Percentiles rank a stretch among this genome's conserved stretches.
phyloP scores from a whole-genome alignment of 2,113 vertebrate genomes.

The Edolisoma coerulescens region DNA sequence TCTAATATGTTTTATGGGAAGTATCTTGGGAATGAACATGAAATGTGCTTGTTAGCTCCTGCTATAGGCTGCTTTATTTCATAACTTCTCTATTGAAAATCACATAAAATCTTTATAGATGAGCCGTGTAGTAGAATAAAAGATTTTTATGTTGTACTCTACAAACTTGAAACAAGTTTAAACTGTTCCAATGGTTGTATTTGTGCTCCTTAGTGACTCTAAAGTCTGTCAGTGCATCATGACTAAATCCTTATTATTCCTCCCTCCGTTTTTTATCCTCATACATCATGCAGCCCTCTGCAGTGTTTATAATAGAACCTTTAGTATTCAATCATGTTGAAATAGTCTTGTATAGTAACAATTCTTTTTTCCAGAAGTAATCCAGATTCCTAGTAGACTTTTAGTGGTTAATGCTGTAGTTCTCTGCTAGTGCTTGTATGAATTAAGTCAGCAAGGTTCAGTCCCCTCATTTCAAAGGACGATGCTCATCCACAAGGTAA shows the following conservation, averaged over 20 bases:
- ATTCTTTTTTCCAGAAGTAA: not conserved
- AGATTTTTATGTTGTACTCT: not conserved
- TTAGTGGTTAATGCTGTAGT: not conserved
- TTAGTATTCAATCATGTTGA: not conserved
- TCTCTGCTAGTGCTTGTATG: not conserved
- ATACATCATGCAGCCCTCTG: not conserved
- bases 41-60: not conserved
- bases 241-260: not conserved
- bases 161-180: not conserved
- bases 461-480: not conserved
- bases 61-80: not conserved
- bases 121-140: not conserved
- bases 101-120: conserved; percentile 33
- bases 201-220: not conserved
- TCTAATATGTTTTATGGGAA: not conserved
- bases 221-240: not conserved
- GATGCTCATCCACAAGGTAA: not conserved
- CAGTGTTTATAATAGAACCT: conserved; percentile 1
- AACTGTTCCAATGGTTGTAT: not conserved
- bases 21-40: not conserved
- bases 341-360: not conserved
- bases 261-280: not conserved
- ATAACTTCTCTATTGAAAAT: conserved; percentile 32
- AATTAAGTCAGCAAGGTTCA: not conserved
- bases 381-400: not conserved